A percentile compares a stretch with the other conserved stretches of the same genome.
These are phyloP conservation scores for Heptranchias perlo DNA, from an alignment of 2,113 vertebrate species.

Conservation along the genomic window DNA sequence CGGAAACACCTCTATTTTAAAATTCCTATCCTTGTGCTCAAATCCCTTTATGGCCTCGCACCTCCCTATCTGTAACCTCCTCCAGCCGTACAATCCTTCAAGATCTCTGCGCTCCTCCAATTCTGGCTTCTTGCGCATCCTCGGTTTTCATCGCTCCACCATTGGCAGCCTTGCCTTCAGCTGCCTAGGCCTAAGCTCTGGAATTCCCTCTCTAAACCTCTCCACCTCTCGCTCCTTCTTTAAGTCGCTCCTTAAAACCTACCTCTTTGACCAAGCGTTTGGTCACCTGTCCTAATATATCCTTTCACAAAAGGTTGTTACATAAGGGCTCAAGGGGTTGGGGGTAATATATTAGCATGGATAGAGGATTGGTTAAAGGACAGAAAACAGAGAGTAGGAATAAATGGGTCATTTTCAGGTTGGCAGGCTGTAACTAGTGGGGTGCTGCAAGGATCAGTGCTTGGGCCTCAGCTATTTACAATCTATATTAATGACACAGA, in stretches of 20 bases:
- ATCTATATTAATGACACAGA: no score
- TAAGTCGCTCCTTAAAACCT: neutral
- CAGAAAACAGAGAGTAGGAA: no score
- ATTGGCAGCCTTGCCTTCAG: neutral
- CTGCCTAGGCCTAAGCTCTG: neutral
- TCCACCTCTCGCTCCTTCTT: neutral
- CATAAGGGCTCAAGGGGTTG: no score
- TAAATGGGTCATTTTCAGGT: no score
- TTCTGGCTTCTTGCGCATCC: neutral
- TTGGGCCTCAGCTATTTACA: no score
- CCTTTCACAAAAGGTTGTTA: no score
- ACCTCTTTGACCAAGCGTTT: neutral
- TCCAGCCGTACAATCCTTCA: neutral
- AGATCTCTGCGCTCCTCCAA: neutral
- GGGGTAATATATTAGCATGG: no score
- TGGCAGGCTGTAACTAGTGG: no score
- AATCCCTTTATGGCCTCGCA: neutral
- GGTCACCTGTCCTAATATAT: neutral
- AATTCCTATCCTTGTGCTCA: neutral
- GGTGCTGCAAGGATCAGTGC: no score
- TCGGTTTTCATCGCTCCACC: neutral
- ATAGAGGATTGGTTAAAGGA: no score
- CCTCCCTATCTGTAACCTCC: neutral
- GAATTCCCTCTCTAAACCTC: neutral
- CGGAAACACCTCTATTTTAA: neutral